Evolutionary conservation across 2,888 invertebrate genomes (phyloP), one percentile per base, ranked within the genome.

Genomic region (Crepidodera aurea): DNA sequence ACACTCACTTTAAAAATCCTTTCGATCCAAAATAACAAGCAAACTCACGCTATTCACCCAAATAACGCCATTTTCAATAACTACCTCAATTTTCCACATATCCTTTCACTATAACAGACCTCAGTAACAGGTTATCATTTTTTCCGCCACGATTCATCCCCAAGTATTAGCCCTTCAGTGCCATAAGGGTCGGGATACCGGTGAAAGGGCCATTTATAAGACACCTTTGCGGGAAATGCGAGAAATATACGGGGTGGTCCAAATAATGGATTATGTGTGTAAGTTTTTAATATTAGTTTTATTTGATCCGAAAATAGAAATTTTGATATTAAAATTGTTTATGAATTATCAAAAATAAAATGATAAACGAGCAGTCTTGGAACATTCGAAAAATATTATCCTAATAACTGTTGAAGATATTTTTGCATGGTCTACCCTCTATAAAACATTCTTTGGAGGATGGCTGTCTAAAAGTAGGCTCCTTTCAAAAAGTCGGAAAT

Each of bases 171-270:
- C 34, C 37, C 56, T 56, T 56, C 32, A 48, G 19, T 7, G 56
- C 16, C 22, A 25, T 22, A 46, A 46, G 46, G 46, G 42, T 19
- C 44, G 55, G 29, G 37, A 48, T n/a, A 12, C 12, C 56, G 56
- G 8, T 25, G 29, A 48, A 56, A 56, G 19, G 56, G 56, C 56
- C 48, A 56, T 56, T 56, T 56, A 56, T 56, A 48, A 56, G 46
- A 46, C 55, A 55, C 44, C 55, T 55, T 34, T 34, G 12, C 42
- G 18, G 32, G 16, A 55, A 44, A 42, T 40, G 54, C 29, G 29
- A 15, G 16, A 32, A 6, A 3, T 15, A 10, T 42, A 42, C 18
- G 5, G 42, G 42, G 16, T 18, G 16, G 10, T n/a, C 18, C 13
- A 16, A 16, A n/a, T n/a, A n/a, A n/a, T n/a, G n/a, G n/a, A n/a